Base-by-base conservation (phyloP, 1,140 invertebrate genomes). In the Oreohelix idahoensis region DNA sequence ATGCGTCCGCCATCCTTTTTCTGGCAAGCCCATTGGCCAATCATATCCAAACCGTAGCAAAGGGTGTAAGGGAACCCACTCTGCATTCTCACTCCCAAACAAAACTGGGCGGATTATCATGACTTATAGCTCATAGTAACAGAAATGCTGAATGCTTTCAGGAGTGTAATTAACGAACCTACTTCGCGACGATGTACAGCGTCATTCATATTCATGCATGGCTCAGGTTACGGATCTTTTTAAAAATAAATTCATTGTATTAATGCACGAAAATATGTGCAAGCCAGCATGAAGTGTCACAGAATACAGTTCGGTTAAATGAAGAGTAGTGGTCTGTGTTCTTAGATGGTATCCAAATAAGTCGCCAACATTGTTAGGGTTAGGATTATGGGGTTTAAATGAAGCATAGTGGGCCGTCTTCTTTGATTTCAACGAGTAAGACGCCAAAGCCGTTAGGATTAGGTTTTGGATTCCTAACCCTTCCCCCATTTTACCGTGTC, bases 1-100 rank as follows among this genome's bases (percentile, higher is more conserved):
- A 71, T 82, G 39, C 71, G 49, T 82, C 80, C 80, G 80, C 80
- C 80, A 82, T 82, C 70, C 66, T 75, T 70, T n/a, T 51, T 75
- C 36, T 39, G 49, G 80, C 49, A 51, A 58, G 71, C 51, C 45
- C 70, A 82, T 82, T 75, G 80, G 71, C 80, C 80, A 82, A 82
- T 82, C 80, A 82, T 75, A 58, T 74, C 51, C 15, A 8, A 29
- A 63, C 32, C 71, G 70, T 75, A 82, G 69, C 29, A 74, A 35
- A 4, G 71, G 49, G 35, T 75, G 49, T 11, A 74, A 63, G 71
- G 39, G 35, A 39, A 38, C 10, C 11, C 38, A 81, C 77, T 79
- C 77, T 78, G 5, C 2, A 20, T 15, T 20, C 1, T 2, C 26
- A n/a, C 53, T n/a, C 20, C 4, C 23, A 58, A n/a, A 58, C 53